Conservation (phyloP, 1,140 invertebrate species). For the Neodiprion pinetum region DNA sequence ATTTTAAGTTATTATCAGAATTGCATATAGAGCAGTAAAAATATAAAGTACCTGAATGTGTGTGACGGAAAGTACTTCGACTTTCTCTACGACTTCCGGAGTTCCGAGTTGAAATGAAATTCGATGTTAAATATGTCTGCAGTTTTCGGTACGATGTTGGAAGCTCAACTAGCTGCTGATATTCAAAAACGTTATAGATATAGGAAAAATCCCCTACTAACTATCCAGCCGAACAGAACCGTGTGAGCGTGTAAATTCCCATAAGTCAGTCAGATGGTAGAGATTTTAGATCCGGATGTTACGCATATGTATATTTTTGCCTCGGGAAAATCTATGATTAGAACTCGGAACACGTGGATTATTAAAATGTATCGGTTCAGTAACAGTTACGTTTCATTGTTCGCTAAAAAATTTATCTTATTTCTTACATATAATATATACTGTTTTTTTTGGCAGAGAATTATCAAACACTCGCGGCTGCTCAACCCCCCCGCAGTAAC, state of each 20-base stretch:
- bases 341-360: neutral
- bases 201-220: slow-evolving; percentile 2
- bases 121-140: neutral
- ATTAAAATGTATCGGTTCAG: neutral
- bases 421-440: no score
- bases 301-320: neutral
- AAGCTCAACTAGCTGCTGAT: neutral
- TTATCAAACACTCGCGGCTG: no score
- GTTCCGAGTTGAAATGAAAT: no score
- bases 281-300: neutral
- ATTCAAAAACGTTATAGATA: neutral
- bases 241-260: neutral
- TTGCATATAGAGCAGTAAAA: no score
- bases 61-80: no score
- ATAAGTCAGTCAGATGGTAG: slow-evolving; percentile 2
- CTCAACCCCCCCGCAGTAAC: no score
- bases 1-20: no score
- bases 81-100: no score
- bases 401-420: no score
- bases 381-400: no score
- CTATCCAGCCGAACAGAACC: neutral
- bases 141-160: neutral
- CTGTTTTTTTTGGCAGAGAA: no score
- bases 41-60: no score
- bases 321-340: neutral